phyloP scores from a whole-genome alignment of 2,797 vertebrate species.

The Pangasius macronema region DNA sequence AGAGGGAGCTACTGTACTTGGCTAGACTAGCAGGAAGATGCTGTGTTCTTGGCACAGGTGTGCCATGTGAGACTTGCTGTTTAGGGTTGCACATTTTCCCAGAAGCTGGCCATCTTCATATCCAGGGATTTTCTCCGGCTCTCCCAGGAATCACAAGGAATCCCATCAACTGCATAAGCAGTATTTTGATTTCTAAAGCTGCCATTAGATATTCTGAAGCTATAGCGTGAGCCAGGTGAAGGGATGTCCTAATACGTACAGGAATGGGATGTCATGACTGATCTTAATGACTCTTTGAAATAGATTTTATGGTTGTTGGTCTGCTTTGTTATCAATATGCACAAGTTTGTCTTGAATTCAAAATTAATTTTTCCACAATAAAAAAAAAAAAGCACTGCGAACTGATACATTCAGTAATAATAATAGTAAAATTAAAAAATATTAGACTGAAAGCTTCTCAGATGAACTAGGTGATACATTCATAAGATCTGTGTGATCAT shows the following conservation, averaged over 20 bases:
- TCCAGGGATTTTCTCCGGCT: constrained; percentile 2
- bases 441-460: background rate
- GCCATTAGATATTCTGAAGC: background rate
- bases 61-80: constrained; percentile 5
- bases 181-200: background rate
- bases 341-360: background rate
- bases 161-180: background rate
- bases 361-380: background rate
- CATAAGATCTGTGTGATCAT: background rate
- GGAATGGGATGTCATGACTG: background rate
- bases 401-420: background rate
- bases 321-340: background rate
- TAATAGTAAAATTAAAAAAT: background rate
- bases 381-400: background rate
- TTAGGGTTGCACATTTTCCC: constrained; percentile 24
- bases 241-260: background rate
- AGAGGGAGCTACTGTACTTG: constrained; percentile 28
- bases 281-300: background rate
- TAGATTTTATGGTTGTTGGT: background rate
- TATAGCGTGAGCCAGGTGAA: background rate
- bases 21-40: constrained; percentile 9
- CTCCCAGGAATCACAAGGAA: background rate
- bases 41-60: constrained; percentile 20
- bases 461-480: background rate
- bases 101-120: constrained; percentile 3